Evolutionary conservation across 2,113 vertebrate species (phyloP).

Genomic region (Chauna torquata): DNA sequence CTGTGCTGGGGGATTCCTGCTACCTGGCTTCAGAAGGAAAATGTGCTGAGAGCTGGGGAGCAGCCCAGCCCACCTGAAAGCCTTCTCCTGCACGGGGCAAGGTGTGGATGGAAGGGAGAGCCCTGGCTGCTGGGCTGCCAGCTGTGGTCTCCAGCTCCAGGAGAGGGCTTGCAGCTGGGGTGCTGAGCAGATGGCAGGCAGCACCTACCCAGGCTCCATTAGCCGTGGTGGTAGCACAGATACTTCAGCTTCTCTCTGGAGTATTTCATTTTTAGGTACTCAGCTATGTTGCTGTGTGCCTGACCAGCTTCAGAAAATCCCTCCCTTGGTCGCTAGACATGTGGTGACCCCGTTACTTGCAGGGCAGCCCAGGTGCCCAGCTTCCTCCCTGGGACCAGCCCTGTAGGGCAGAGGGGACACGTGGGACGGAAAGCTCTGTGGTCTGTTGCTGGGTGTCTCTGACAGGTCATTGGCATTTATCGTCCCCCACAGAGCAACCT

Average conservation of each 20-base stretch:
- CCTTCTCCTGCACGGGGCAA: not conserved
- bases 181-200: not conserved
- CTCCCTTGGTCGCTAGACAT: not conserved
- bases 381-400: not conserved
- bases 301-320: not conserved
- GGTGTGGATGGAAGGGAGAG: not conserved
- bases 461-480: not conserved
- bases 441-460: not conserved
- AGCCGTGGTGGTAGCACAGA: not conserved
- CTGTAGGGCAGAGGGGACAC: not conserved
- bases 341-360: not conserved
- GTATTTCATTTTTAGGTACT: not conserved
- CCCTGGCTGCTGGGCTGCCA: not conserved
- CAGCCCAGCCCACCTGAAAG: not conserved
- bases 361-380: not conserved
- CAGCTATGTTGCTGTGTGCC: not conserved
- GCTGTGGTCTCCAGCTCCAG: not conserved
- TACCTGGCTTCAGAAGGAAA: not conserved
- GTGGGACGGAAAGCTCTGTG: not conserved
- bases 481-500: not conserved
- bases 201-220: not conserved
- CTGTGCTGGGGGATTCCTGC: accelerated
- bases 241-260: not conserved
- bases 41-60: accelerated
- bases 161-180: not conserved